Percentiles rank a stretch among this genome's conserved stretches.
Evolutionary conservation across 2,113 vertebrate species (phyloP).

Genomic region (Crypturellus undulatus): DNA sequence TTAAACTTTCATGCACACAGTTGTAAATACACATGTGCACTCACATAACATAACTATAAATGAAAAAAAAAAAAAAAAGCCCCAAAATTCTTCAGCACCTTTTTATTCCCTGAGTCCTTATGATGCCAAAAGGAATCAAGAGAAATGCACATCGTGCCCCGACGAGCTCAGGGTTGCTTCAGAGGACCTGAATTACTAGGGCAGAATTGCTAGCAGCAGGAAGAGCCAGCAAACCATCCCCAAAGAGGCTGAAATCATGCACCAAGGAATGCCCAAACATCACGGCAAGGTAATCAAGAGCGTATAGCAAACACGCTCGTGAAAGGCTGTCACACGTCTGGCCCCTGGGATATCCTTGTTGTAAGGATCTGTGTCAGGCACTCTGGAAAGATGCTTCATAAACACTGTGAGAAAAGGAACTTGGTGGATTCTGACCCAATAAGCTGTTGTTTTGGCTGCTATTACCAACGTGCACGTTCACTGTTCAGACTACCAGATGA

Average conservation of each 20-base stretch:
- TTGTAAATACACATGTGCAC: accelerated
- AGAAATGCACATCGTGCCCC: background rate
- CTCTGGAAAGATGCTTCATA: background rate
- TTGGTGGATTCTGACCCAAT: background rate
- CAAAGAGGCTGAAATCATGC: accelerated
- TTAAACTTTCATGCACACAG: background rate
- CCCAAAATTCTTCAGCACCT: background rate
- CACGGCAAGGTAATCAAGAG: background rate
- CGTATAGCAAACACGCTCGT: background rate
- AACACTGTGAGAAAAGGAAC: background rate
- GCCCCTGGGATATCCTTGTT: background rate
- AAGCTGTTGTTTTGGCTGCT: background rate
- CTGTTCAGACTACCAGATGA: background rate
- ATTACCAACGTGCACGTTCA: background rate
- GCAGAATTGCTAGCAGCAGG: accelerated
- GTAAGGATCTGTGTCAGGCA: background rate
- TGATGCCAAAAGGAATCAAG: background rate
- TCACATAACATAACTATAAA: background rate
- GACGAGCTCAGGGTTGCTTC: background rate
- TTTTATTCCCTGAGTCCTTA: background rate
- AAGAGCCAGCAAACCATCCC: accelerated
- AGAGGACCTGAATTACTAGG: background rate
- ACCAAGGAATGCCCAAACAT: background rate
- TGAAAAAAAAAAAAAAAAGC: background rate
- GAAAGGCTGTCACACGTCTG: background rate